Conservation (phyloP, 2,888 invertebrate genomes). For the Chironomus tentans region DNA sequence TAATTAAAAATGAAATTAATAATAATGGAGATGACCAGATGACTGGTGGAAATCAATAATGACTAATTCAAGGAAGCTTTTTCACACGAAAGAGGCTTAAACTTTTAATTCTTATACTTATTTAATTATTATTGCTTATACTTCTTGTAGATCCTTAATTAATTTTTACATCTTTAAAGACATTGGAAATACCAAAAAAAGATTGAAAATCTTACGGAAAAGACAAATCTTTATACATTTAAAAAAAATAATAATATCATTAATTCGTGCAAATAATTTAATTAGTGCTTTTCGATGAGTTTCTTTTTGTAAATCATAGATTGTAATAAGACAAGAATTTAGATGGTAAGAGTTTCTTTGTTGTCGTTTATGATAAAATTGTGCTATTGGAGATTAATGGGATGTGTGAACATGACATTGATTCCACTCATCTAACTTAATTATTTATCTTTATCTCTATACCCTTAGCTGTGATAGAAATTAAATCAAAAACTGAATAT, state of each 20-base stretch:
- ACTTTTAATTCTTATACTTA: neutral
- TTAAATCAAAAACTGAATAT: conserved; percentile 20
- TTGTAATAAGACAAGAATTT: too few species aligned
- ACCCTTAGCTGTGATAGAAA: conserved; percentile 25
- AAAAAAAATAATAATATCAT: neutral
- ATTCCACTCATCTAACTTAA: neutral
- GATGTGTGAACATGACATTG: neutral
- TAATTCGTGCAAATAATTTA: neutral
- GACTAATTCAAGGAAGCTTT: neutral
- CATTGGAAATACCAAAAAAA: conserved; percentile 6
- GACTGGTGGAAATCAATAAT: conserved; percentile 6
- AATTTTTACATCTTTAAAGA: neutral
- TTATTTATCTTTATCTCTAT: neutral
- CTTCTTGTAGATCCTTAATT: neutral
- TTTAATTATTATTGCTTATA: too few species aligned
- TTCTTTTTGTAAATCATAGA: too few species aligned
- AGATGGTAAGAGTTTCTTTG: too few species aligned
- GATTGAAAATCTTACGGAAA: conserved; percentile 28
- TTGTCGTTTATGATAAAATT: too few species aligned
- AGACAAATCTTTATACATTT: conserved; percentile 23
- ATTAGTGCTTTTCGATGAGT: neutral
- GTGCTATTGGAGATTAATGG: too few species aligned
- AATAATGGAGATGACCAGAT: conserved; percentile 18
- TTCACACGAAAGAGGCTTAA: neutral
- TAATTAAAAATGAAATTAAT: conserved; percentile 19